Percentiles rank a stretch among this genome's conserved stretches.
Evolutionary conservation across 1,140 invertebrate genomes (phyloP).

Genomic region (Gonatopus flavifemur): DNA sequence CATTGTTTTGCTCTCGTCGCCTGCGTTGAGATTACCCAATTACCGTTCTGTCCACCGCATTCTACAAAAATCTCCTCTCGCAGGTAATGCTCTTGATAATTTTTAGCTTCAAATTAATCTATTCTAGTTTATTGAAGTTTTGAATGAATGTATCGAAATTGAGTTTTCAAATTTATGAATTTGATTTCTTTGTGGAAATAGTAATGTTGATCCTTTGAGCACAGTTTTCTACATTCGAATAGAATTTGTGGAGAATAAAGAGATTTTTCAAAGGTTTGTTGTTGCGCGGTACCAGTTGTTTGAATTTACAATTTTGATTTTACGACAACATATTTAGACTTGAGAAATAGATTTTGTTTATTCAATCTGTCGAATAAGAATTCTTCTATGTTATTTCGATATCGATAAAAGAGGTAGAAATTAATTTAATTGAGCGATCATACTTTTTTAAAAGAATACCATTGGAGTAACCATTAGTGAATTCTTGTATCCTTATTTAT

Average conservation of each 20-base stretch:
- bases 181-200: neutral
- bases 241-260: neutral
- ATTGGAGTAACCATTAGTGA: too few species aligned
- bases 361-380: too few species aligned
- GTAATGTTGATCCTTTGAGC: neutral
- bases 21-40: constrained; percentile 12
- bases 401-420: too few species aligned
- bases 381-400: too few species aligned
- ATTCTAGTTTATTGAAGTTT: neutral
- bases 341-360: too few species aligned
- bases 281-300: too few species aligned
- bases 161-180: neutral
- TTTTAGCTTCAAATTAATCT: too few species aligned
- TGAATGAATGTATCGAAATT: neutral
- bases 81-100: constrained; percentile 24
- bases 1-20: neutral
- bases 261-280: neutral
- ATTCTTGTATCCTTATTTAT: too few species aligned
- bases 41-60: constrained; percentile 19
- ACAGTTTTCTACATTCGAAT: neutral
- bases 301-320: too few species aligned
- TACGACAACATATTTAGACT: too few species aligned
- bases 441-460: too few species aligned
- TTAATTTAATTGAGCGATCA: too few species aligned
- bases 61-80: constrained; percentile 9